These are phyloP conservation scores for Cricetomys ansorgei DNA, from an alignment of 2,113 vertebrate genomes.

Conservation along the genomic window DNA sequence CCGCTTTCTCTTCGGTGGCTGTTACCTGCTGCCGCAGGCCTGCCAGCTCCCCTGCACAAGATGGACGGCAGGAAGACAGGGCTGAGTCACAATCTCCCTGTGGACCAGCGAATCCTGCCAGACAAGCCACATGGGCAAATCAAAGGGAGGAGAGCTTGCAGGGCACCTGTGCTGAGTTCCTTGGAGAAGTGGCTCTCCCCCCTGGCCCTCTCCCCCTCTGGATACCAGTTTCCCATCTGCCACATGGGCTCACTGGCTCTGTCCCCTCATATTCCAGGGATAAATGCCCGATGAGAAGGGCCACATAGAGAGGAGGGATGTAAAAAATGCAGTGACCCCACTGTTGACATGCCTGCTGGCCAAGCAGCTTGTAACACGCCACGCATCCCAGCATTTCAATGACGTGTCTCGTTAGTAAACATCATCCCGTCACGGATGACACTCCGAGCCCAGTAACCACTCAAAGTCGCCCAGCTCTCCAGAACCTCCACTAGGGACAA, in stretches of 20 bases:
- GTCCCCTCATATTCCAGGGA: no score
- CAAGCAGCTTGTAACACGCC: background rate
- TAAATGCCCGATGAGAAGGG: background rate
- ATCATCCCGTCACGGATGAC: background rate
- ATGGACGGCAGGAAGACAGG: background rate
- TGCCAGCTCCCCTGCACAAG: conserved; percentile 86
- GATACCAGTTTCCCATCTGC: background rate
- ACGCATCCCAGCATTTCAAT: no score
- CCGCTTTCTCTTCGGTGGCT: conserved; percentile 79
- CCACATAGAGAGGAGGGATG: background rate
- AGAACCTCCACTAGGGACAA: background rate
- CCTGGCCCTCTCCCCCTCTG: background rate
- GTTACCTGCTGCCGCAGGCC: conserved; percentile 85
- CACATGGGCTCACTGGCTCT: background rate
- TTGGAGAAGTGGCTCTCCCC: background rate
- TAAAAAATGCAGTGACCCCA: background rate
- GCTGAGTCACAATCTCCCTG: background rate
- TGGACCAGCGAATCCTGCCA: background rate
- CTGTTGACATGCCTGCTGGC: background rate
- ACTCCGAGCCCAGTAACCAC: background rate
- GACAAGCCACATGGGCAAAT: background rate
- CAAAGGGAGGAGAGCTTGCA: background rate
- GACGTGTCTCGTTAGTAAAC: background rate
- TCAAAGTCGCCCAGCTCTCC: background rate
- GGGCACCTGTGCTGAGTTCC: background rate